phyloP scores from a whole-genome alignment of 2,797 vertebrate genomes.

The Philypnodon macrostomus region DNA sequence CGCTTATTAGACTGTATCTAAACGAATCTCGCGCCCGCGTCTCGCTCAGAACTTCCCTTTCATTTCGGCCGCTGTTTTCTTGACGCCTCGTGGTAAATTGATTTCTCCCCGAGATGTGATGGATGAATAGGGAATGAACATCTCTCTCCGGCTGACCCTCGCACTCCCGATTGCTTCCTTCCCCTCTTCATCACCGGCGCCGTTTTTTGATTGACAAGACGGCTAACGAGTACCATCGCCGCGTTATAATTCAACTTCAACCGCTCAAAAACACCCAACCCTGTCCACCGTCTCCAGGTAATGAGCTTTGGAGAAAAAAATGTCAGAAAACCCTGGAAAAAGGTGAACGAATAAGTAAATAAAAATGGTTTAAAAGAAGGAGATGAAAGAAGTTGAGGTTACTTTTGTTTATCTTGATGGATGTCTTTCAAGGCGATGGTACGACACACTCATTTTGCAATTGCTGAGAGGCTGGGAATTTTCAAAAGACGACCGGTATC shows the following conservation, averaged over 20 bases:
- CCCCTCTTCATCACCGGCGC: conserved; percentile 43
- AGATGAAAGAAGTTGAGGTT: conserved; percentile 68
- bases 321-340: conserved; percentile 42
- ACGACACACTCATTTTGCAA: conserved; percentile 37
- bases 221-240: conserved; percentile 78
- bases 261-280: conserved; percentile 52
- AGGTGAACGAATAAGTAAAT: conserved; percentile 67
- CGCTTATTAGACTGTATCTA: conserved; percentile 68
- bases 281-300: conserved; percentile 54
- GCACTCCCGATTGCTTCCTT: conserved; percentile 60
- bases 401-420: conserved; percentile 70
- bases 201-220: conserved; percentile 71
- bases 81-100: conserved; percentile 76
- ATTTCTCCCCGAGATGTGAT: conserved; percentile 74
- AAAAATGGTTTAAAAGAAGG: conserved; percentile 68
- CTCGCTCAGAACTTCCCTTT: conserved; percentile 59
- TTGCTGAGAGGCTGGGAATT: conserved; percentile 41
- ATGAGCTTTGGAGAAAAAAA: conserved; percentile 55
- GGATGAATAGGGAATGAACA: conserved; percentile 77
- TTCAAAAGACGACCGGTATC: conserved; percentile 42
- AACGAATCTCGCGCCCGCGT: conserved; percentile 53
- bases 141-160: conserved; percentile 78
- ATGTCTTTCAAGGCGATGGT: conserved; percentile 60
- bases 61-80: conserved; percentile 63
- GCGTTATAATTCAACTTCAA: conserved; percentile 61